phyloP scores from a whole-genome alignment of 2,797 vertebrate genomes.

The Carcharodon carcharias region DNA sequence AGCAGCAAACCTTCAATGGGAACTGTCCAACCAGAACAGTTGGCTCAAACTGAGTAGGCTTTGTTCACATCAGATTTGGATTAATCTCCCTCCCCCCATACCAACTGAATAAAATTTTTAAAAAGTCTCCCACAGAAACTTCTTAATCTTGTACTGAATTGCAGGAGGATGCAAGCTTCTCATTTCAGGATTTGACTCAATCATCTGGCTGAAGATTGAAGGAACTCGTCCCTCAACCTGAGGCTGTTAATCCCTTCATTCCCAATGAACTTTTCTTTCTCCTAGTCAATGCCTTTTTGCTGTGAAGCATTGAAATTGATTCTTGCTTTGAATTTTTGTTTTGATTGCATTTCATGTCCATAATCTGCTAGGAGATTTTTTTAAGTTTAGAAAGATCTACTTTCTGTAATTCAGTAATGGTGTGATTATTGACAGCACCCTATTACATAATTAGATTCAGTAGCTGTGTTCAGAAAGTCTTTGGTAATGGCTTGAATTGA shows the following conservation, averaged over 20 bases:
- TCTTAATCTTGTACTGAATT: not conserved
- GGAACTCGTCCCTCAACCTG: not conserved
- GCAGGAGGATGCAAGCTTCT: not conserved
- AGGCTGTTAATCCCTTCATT: not conserved
- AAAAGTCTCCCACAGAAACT: not conserved
- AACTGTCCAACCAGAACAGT: not conserved
- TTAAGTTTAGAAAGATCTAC: not conserved
- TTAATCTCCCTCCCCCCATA: not conserved
- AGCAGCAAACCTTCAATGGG: no score
- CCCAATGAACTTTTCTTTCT: not conserved
- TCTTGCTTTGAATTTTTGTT: not conserved
- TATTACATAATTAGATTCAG: conserved; percentile 13
- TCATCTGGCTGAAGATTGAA: not conserved
- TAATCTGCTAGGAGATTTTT: not conserved
- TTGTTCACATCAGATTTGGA: not conserved
- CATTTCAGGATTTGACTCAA: not conserved
- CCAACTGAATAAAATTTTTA: not conserved
- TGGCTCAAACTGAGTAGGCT: not conserved
- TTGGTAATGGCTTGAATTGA: not conserved
- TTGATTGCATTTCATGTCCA: not conserved
- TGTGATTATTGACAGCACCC: not conserved
- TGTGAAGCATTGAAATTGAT: not conserved
- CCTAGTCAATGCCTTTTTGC: not conserved
- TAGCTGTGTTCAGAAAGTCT: not conserved
- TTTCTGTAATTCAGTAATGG: not conserved